A percentile compares a stretch with the other conserved stretches of the same genome.
Conservation (phyloP, 2,888 invertebrate genomes). For the Noctua janthina region DNA sequence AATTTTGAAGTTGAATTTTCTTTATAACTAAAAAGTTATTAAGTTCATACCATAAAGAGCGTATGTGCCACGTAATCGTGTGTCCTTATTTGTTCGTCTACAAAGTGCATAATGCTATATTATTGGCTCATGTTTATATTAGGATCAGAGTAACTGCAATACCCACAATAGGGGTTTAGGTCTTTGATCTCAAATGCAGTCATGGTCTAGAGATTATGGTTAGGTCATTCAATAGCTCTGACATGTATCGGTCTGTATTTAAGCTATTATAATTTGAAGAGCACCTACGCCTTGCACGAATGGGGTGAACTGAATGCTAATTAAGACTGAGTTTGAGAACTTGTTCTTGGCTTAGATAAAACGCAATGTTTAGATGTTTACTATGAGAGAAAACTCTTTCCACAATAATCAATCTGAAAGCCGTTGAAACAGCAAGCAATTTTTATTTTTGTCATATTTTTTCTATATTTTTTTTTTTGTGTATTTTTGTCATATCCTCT, state of each 20-base stretch:
- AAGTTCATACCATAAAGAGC: conserved; percentile 23
- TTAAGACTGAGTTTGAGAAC: conserved; percentile 13
- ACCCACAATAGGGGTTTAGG: conserved; percentile 56
- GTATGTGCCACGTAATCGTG: not conserved
- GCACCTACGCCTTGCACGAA: conserved; percentile 51
- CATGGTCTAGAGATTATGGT: conserved; percentile 55
- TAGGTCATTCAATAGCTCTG: conserved; percentile 33
- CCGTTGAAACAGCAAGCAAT: not conserved
- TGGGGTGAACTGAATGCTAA: conserved; percentile 36
- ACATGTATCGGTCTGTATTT: conserved; percentile 27
- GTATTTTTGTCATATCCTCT: not conserved
- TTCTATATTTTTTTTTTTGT: not conserved
- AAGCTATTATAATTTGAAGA: conserved; percentile 46
- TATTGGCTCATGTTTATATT: conserved; percentile 31
- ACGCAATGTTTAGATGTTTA: not conserved
- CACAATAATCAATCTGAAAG: not conserved
- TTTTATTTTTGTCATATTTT: no score
- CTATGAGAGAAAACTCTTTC: not conserved
- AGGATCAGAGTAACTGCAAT: conserved; percentile 46
- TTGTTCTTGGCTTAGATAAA: not conserved
- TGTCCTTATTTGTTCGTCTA: conserved; percentile 21
- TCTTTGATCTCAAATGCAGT: conserved; percentile 61
- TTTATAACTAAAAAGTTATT: conserved; percentile 41
- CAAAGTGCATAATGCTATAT: conserved; percentile 17
- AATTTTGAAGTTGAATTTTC: conserved; percentile 32